Evolutionary conservation across 2,113 vertebrate species (phyloP).

Genomic region (Ginglymostoma cirratum): DNA sequence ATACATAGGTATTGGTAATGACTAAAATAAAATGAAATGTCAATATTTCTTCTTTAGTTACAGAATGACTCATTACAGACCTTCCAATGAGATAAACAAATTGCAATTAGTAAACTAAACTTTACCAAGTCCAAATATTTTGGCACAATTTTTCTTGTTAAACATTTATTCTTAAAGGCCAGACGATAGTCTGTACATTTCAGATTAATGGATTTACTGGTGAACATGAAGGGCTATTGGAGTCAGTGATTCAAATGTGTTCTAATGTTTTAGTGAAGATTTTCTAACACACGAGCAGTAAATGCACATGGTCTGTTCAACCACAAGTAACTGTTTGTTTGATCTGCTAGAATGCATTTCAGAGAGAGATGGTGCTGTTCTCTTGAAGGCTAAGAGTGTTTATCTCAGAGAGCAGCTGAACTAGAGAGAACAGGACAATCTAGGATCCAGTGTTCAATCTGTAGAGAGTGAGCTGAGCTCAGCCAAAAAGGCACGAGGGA

Average conservation of each 20-base stretch:
- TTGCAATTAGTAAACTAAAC: not conserved
- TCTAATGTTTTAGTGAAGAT: not conserved
- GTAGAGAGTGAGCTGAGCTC: not conserved
- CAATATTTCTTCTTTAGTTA: not conserved
- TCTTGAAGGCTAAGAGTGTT: not conserved
- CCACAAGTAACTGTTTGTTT: not conserved
- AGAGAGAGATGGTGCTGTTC: not conserved
- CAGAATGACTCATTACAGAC: not conserved
- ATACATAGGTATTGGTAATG: not conserved
- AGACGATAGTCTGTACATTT: not conserved
- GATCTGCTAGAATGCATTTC: not conserved
- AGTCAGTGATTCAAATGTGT: not conserved
- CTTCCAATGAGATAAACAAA: not conserved
- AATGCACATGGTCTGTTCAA: not conserved
- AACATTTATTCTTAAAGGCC: not conserved
- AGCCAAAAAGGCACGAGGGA: not conserved
- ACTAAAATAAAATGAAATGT: not conserved
- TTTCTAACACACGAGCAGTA: not conserved
- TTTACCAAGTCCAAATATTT: not conserved
- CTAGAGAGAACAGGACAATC: not conserved
- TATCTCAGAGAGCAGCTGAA: not conserved
- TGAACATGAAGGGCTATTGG: not conserved
- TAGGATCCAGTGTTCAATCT: not conserved
- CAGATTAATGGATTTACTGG: not conserved
- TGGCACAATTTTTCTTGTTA: not conserved